Evolutionary conservation across 1,140 invertebrate species (phyloP).

Genomic region (Cotesia chilonis): DNA sequence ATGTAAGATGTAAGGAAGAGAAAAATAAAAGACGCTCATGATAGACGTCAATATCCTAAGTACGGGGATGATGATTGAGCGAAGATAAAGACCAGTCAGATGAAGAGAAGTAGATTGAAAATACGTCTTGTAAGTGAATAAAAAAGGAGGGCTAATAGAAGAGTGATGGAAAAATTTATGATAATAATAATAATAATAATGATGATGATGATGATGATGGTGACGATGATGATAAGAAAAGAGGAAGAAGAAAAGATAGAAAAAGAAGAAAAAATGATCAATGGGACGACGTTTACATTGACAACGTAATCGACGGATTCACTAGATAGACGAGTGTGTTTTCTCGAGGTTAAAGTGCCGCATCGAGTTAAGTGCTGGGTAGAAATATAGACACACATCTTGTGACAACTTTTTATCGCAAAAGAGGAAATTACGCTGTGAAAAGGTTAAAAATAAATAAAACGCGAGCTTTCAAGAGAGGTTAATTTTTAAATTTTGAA

Average conservation of each 20-base stretch:
- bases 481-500: too few relatives aligned
- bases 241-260: background rate
- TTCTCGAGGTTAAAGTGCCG: conserved; percentile 26
- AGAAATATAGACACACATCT: conserved; percentile 23
- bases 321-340: conserved; percentile 21
- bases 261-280: conserved; percentile 23
- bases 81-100: conserved; percentile 3
- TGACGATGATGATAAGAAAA: too few relatives aligned
- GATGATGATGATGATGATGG: too few relatives aligned
- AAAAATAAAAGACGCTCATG: conserved; percentile 20
- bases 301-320: conserved; percentile 31
- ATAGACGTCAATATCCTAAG: conserved; percentile 27
- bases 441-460: background rate
- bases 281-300: conserved; percentile 25
- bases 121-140: conserved; percentile 10
- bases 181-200: background rate
- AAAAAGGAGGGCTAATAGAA: background rate
- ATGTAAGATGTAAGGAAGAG: conserved; percentile 1
- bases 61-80: conserved; percentile 25
- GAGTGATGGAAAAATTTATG: background rate
- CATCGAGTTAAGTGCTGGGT: conserved; percentile 16
- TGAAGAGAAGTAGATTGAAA: conserved; percentile 33
- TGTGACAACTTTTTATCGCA: conserved; percentile 14
- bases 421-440: background rate
- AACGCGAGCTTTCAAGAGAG: background rate